phyloP scores from a whole-genome alignment of 2,797 vertebrate genomes.

The Thaleichthys pacificus region DNA sequence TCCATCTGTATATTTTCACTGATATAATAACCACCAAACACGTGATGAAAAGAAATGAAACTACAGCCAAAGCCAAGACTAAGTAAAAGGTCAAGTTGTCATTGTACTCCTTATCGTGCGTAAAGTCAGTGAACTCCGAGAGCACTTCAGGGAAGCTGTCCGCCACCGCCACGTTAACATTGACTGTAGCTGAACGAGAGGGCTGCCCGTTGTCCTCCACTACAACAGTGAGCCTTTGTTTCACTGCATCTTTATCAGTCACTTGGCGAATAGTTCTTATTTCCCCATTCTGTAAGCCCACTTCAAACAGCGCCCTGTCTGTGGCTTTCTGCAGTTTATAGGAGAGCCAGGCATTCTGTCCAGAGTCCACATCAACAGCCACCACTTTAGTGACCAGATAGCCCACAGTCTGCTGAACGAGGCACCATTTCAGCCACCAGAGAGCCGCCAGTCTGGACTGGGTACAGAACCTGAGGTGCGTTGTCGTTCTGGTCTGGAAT shows the following conservation, averaged over 20 bases:
- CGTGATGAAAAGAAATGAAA: conserved; percentile 36
- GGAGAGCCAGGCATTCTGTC: conserved; percentile 76
- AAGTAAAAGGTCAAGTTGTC: conserved; percentile 31
- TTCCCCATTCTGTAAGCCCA: conserved; percentile 72
- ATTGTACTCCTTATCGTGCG: conserved; percentile 11
- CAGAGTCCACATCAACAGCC: conserved; percentile 75
- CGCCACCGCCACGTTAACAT: conserved; percentile 37
- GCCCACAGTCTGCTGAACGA: conserved; percentile 63
- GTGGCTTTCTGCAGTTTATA: conserved; percentile 73
- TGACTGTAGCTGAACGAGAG: conserved; percentile 64
- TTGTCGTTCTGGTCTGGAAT: conserved; percentile 69
- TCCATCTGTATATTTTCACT: conserved; percentile 45
- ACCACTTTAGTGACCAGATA: conserved; percentile 78
- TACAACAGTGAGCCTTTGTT: conserved; percentile 63
- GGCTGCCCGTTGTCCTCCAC: conserved; percentile 70
- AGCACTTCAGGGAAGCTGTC: conserved; percentile 37
- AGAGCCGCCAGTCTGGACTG: conserved; percentile 31
- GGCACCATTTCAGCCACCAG: conserved; percentile 61
- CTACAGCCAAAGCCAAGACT: conserved; percentile 26
- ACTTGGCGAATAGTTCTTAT: conserved; percentile 63
- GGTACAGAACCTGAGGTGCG: conserved; percentile 40
- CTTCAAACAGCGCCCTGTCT: conserved; percentile 73
- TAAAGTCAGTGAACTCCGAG: conserved; percentile 28
- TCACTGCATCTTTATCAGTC: conserved; percentile 63
- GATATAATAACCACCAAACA: conserved; percentile 38